Evolutionary conservation across 1,140 invertebrate species (phyloP).

Genomic region (Euura saliciscinereae): DNA sequence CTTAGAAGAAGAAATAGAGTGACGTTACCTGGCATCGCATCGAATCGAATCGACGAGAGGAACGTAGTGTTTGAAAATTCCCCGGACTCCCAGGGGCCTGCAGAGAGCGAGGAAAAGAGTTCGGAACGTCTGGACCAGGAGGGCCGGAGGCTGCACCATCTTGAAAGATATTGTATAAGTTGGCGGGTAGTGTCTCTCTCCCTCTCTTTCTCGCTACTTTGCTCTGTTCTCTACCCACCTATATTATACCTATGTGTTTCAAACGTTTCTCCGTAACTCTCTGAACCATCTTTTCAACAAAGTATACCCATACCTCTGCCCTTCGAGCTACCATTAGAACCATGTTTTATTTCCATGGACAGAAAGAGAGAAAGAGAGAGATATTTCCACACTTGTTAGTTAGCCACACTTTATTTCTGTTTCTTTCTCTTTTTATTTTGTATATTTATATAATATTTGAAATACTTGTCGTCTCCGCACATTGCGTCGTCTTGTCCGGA

Average conservation of each 20-base stretch:
- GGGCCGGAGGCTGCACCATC: neutral
- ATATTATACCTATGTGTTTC: no score
- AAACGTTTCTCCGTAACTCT: no score
- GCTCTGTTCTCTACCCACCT: neutral
- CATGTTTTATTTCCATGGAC: neutral
- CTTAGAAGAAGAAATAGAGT: no score
- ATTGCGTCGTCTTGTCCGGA: no score
- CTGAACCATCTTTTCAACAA: neutral
- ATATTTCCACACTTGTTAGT: slow-evolving; percentile 1
- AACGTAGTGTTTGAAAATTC: no score
- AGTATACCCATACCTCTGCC: neutral
- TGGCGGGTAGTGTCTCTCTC: neutral
- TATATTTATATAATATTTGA: neutral
- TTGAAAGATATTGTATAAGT: slow-evolving; percentile 6
- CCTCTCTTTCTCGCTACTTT: neutral
- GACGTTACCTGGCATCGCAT: no score
- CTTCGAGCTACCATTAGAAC: neutral
- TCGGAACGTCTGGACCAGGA: neutral
- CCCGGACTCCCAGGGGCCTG: neutral
- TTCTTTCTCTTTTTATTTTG: neutral
- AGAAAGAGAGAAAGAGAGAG: neutral
- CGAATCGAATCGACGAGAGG: no score
- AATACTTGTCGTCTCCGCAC: no score
- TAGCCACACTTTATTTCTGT: neutral
- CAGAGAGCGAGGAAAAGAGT: neutral